Conservation (phyloP, 2,888 invertebrate species). For the Scaptomyza tumidula region DNA sequence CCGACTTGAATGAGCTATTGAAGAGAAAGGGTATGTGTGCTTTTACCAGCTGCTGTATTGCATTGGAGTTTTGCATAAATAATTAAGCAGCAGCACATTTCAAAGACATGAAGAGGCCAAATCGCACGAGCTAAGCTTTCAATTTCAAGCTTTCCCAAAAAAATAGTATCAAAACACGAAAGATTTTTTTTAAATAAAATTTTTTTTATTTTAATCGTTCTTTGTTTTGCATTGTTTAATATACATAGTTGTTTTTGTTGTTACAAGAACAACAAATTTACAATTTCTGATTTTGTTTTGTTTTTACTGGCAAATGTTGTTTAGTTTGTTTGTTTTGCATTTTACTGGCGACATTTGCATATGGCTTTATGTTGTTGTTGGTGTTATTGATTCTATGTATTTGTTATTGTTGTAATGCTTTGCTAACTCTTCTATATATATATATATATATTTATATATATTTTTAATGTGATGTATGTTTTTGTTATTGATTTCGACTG, state of each 20-base stretch:
- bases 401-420: slow-evolving; percentile 48
- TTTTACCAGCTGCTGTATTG: slow-evolving; percentile 55
- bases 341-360: slow-evolving; percentile 43
- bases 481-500: slow-evolving; percentile 44
- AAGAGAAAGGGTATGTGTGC: slow-evolving; percentile 3
- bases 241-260: slow-evolving; percentile 45
- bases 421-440: slow-evolving; percentile 40
- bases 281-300: slow-evolving; percentile 30
- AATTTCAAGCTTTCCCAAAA: slow-evolving; percentile 22
- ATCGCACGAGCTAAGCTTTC: slow-evolving; percentile 32
- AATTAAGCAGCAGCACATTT: slow-evolving; percentile 56
- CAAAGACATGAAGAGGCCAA: slow-evolving; percentile 20
- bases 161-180: slow-evolving; percentile 33
- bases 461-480: slow-evolving; percentile 40
- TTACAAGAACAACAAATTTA: slow-evolving; percentile 37
- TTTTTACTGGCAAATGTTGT: slow-evolving; percentile 22
- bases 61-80: slow-evolving; percentile 72
- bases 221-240: slow-evolving; percentile 50
- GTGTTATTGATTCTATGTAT: slow-evolving; percentile 3
- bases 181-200: slow-evolving; percentile 55
- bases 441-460: slow-evolving; percentile 13
- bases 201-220: slow-evolving; percentile 62
- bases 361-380: slow-evolving; percentile 23
- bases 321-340: slow-evolving; percentile 7
- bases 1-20: slow-evolving; percentile 2